Evolutionary conservation across 2,113 vertebrate genomes (phyloP).

Genomic region (Crotalus helleri): DNA sequence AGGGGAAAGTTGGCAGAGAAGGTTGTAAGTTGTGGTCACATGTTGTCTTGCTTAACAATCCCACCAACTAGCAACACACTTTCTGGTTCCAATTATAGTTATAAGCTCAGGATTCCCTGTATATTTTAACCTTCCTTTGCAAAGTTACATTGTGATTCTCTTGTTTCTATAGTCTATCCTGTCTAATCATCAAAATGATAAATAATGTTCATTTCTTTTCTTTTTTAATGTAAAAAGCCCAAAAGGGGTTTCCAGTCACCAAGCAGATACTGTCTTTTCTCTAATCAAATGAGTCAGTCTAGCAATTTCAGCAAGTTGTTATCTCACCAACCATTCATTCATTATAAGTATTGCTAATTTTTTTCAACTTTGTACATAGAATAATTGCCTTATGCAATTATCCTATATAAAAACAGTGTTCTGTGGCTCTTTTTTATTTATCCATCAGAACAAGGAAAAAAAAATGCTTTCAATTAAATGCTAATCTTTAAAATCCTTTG

Average conservation of each 20-base stretch:
- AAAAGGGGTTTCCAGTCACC: neutral
- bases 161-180: neutral
- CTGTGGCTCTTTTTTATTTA: neutral
- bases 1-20: neutral
- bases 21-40: neutral
- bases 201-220: neutral
- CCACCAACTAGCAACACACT: neutral
- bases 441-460: neutral
- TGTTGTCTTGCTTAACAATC: neutral
- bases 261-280: neutral
- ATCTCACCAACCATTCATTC: neutral
- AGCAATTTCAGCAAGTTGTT: neutral
- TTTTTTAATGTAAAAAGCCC: neutral
- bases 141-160: neutral
- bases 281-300: neutral
- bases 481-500: neutral
- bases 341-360: neutral
- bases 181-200: neutral
- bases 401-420: neutral
- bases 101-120: neutral
- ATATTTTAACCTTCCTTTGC: neutral
- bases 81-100: neutral
- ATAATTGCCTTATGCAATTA: neutral
- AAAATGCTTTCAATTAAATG: neutral
- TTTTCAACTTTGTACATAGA: neutral